A percentile compares a stretch with the other conserved stretches of the same genome.
These are phyloP conservation scores for Cettia cetti DNA, from an alignment of 2,113 vertebrate genomes.

Conservation along the genomic window DNA sequence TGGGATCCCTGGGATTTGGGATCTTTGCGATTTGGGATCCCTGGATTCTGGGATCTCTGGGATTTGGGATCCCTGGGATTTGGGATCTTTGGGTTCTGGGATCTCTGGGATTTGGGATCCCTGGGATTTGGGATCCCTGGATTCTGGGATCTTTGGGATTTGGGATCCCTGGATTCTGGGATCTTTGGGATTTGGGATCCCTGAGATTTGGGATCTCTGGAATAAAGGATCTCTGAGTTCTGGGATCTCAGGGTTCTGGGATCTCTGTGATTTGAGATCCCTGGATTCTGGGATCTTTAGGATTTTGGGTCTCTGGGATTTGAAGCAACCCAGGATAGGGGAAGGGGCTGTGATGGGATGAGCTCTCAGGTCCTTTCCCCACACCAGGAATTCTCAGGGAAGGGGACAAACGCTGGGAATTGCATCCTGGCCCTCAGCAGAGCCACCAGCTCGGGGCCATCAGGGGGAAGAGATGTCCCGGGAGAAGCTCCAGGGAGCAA, in stretches of 20 bases:
- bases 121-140: not conserved
- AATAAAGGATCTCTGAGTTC: rapidly evolving
- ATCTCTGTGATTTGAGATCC: not conserved
- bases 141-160: not conserved
- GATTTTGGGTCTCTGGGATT: not conserved
- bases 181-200: no score
- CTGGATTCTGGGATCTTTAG: not conserved
- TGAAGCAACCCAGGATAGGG: rapidly evolving
- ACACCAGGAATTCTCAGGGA: not conserved
- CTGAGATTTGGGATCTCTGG: not conserved
- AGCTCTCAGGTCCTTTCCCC: not conserved
- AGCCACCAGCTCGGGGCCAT: not conserved
- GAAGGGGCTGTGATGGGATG: not conserved
- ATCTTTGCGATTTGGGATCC: no score
- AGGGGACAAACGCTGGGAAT: not conserved
- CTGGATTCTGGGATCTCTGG: no score
- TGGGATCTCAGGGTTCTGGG: not conserved
- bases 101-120: rapidly evolving
- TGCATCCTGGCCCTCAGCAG: not conserved
- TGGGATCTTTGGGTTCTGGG: no score
- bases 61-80: no score
- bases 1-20: no score
- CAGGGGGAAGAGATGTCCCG: no score
- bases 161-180: not conserved
- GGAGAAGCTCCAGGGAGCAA: not conserved